These are phyloP conservation scores for Dromaius novaehollandiae DNA, from an alignment of 2,113 vertebrate genomes.

Conservation along the genomic window DNA sequence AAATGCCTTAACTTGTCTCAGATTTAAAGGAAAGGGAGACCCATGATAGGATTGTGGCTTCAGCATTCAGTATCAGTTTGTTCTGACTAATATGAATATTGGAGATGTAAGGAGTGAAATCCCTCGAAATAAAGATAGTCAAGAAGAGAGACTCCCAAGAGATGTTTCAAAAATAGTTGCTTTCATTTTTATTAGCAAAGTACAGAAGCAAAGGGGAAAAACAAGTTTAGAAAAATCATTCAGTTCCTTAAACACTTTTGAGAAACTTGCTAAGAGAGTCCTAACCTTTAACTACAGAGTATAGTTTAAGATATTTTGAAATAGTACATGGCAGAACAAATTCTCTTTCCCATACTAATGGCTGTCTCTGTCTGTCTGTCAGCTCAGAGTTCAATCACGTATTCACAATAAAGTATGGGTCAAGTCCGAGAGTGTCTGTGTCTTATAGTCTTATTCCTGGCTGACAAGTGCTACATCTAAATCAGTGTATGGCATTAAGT, in stretches of 20 bases:
- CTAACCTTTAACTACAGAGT: constrained; percentile 9
- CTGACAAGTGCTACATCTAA: constrained; percentile 70
- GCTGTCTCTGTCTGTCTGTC: constrained; percentile 57
- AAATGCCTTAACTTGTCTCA: background rate
- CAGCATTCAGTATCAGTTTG: background rate
- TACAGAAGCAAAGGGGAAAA: background rate
- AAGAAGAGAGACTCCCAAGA: background rate
- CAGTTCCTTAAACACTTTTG: background rate
- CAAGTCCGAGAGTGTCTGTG: constrained; percentile 55
- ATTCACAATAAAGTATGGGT: constrained; percentile 66
- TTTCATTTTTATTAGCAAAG: constrained; percentile 34
- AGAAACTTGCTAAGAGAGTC: background rate
- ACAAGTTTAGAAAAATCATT: background rate
- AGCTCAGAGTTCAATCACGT: constrained; percentile 57
- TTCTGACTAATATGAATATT: background rate
- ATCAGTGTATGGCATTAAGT: constrained; percentile 53
- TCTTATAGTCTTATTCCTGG: constrained; percentile 55
- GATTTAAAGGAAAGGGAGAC: background rate
- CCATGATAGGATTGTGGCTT: background rate
- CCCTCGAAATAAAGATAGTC: background rate
- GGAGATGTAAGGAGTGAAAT: background rate
- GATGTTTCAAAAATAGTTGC: constrained; percentile 6
- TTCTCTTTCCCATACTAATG: constrained; percentile 56
- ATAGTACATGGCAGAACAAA: constrained; percentile 62
- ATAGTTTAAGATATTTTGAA: constrained; percentile 48